Percentiles rank a stretch among this genome's conserved stretches.
These are phyloP conservation scores for Megastigmus dorsalis DNA, from an alignment of 2,888 invertebrate species.

Conservation along the genomic window DNA sequence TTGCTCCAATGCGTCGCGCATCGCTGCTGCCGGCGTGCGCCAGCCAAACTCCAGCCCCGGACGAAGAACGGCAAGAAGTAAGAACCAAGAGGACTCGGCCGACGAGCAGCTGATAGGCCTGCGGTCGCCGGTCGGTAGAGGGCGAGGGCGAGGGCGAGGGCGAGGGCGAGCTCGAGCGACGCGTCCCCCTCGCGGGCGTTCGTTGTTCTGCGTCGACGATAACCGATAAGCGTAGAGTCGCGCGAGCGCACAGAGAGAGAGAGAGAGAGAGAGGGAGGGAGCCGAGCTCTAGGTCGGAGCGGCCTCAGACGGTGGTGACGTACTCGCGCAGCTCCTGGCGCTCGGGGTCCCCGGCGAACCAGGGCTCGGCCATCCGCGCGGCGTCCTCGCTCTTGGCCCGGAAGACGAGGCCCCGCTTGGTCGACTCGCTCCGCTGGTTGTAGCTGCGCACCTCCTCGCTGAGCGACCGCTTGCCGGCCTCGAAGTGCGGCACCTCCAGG, in stretches of 20 bases:
- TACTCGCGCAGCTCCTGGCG: constrained; percentile 68
- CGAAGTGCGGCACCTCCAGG: constrained; percentile 66
- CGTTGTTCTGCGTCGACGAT: constrained; percentile 44
- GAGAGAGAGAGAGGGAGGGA: not conserved
- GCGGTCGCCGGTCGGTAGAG: no score
- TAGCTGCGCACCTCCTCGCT: constrained; percentile 71
- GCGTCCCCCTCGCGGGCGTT: not conserved
- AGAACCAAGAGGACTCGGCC: no score
- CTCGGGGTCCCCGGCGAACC: constrained; percentile 45
- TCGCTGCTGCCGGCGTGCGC: not conserved
- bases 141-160: not conserved
- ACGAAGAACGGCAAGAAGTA: no score
- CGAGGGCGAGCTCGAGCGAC: not conserved
- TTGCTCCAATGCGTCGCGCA: no score
- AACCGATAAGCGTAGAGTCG: no score
- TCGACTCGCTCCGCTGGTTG: constrained; percentile 35
- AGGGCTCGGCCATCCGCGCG: constrained; percentile 64
- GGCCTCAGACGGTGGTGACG: constrained; percentile 69
- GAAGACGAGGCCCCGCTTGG: constrained; percentile 63
- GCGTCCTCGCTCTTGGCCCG: constrained; percentile 72
- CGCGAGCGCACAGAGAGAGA: no score
- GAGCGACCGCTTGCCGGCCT: constrained; percentile 68
- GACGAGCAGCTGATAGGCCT: no score
- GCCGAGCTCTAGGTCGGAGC: not conserved
- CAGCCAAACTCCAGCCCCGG: not conserved